Conservation (phyloP, 2,888 invertebrate genomes). For the Euplagia quadripunctaria region DNA sequence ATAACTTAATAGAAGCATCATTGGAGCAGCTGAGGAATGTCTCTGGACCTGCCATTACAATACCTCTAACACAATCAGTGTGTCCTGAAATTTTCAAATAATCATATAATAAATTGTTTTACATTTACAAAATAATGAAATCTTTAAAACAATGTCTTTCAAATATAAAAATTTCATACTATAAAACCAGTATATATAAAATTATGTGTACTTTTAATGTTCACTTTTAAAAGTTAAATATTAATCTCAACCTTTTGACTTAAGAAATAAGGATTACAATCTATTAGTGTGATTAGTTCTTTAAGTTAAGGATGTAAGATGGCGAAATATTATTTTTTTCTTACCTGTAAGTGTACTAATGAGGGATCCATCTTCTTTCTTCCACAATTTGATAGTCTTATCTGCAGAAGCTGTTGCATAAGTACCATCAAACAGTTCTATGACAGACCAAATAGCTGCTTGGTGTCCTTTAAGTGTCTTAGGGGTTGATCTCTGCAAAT, state of each 20-base stretch:
- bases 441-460: conserved; percentile 95
- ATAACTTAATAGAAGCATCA: conserved; percentile 95
- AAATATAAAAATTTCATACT: too few species aligned
- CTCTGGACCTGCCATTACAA: conserved; percentile 90
- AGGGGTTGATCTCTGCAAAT: conserved; percentile 81
- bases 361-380: conserved; percentile 88
- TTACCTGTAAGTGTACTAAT: conserved; percentile 89
- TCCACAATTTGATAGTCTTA: conserved; percentile 95
- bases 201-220: background rate
- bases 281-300: background rate
- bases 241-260: background rate
- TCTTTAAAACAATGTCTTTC: too few species aligned
- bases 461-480: conserved; percentile 90
- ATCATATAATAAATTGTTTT: background rate
- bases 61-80: conserved; percentile 95
- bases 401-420: conserved; percentile 97
- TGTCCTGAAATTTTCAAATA: conserved; percentile 89
- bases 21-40: conserved; percentile 97
- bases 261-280: too few species aligned
- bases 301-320: background rate
- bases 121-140: too few species aligned
- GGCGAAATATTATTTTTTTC: background rate
- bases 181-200: too few species aligned
- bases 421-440: conserved; percentile 85
- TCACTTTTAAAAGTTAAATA: background rate